Base-by-base conservation (phyloP, 2,888 invertebrate genomes). In the Plusia festucae region DNA sequence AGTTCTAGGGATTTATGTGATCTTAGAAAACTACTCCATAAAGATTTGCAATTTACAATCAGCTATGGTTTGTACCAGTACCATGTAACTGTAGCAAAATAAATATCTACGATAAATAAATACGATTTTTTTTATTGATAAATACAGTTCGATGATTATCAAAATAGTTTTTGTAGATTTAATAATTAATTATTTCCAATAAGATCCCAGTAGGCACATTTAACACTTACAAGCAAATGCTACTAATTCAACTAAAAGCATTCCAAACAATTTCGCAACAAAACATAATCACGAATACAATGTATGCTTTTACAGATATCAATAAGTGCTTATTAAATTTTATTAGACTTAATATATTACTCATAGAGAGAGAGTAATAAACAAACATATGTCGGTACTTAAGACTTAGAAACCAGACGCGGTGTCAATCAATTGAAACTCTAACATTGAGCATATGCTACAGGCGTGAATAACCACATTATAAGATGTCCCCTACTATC, bases 341-440 rank as follows among this genome's bases (percentile, higher is more conserved):
- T 85, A 89, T 83, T 84, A 86, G 69, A 74, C 70, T 70, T 86
- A 85, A 85, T 84, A 79, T 79, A 82, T 80, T 81, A 81, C 82
- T 84, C 79, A 82, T 78, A 80, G 68, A 62, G 74, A 82, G 77
- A 80, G 68, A 62, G 74, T 52, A 72, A 79, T 79, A 81, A 76
- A 79, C 82, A 78, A 75, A 84, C 83, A 83, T 80, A 57, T 82
- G 83, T 79, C 83, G 84, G 86, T 84, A 81, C 85, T 85, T 82
- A 83, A 85, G 76, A 72, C 70, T 73, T 68, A 58, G 70, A 75
- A 88, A 88, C 88, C 92, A 91, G 90, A 90, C 90, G 85, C 83
- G 86, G 87, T 89, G 93, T 93, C 94, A 93, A 93, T 94, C 94
- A 94, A 89, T 89, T 91, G 88, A 89, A 91, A 90, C 87, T 90